Conservation (phyloP, 2,888 invertebrate species). For the Morinoia aosen region DNA sequence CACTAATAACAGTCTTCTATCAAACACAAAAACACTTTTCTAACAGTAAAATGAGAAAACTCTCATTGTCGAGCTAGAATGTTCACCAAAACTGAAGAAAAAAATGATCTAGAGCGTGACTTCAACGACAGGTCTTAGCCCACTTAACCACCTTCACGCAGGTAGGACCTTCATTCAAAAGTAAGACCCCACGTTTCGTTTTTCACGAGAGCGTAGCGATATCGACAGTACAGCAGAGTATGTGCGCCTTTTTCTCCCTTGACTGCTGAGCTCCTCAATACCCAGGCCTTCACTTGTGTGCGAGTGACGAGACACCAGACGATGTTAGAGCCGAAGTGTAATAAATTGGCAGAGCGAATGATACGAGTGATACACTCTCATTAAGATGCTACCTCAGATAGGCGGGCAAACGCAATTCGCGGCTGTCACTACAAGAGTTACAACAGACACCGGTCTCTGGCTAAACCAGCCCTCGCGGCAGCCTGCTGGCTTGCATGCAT, state of each 20-base stretch:
- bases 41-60: not conserved
- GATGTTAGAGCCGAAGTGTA: constrained; percentile 44
- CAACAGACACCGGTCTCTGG: constrained; percentile 13
- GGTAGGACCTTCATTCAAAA: not conserved
- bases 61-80: not conserved
- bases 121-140: not conserved
- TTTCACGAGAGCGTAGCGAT: not conserved
- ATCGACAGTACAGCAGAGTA: not conserved
- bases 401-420: constrained; percentile 43
- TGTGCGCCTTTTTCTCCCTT: not conserved
- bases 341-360: constrained; percentile 46
- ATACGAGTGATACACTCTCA: constrained; percentile 51
- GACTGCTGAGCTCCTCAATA: not conserved
- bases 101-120: too few relatives aligned
- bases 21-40: not conserved
- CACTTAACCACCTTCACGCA: not conserved
- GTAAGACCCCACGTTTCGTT: not conserved
- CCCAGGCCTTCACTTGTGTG: not conserved
- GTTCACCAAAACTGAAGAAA: not conserved
- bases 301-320: constrained; percentile 27
- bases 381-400: constrained; percentile 52
- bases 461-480: constrained; percentile 10
- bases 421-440: constrained; percentile 52
- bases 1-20: not conserved
- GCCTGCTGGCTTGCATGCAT: not conserved